Percentiles rank a stretch among this genome's conserved stretches.
Conservation (phyloP, 1,140 invertebrate genomes). For the Drosophila sp. region DNA sequence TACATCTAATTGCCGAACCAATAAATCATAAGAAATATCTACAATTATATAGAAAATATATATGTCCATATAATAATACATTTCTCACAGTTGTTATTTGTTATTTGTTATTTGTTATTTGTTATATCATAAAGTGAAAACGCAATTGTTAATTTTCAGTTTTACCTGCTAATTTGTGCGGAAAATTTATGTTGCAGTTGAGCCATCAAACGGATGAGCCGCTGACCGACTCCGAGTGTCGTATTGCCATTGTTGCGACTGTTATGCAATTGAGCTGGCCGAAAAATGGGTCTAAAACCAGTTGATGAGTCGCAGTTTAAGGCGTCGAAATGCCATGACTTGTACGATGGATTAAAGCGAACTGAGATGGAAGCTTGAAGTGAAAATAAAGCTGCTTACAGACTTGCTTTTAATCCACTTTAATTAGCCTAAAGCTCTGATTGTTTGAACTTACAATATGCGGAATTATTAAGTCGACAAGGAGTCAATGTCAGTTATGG, state of each 20-base stretch:
- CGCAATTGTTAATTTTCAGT: slow-evolving; percentile 13
- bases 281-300: slow-evolving; percentile 38
- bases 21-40: slow-evolving; percentile 30
- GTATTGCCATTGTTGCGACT: slow-evolving; percentile 12
- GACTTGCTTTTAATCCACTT: not conserved
- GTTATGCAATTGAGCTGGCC: slow-evolving; percentile 27
- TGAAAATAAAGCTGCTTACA: not conserved
- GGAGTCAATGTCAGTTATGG: no score
- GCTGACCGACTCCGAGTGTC: slow-evolving; percentile 48
- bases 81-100: slow-evolving; percentile 13
- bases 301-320: not conserved
- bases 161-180: slow-evolving; percentile 38
- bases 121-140: slow-evolving; percentile 49
- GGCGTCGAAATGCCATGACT: not conserved
- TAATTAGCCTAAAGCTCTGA: no score
- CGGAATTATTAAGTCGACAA: no score
- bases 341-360: not conserved
- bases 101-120: slow-evolving; percentile 29
- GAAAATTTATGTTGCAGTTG: slow-evolving; percentile 23
- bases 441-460: no score
- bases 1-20: not conserved
- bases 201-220: slow-evolving; percentile 33
- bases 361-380: not conserved
- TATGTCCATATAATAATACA: slow-evolving; percentile 17
- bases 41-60: slow-evolving; percentile 9